A percentile compares a stretch with the other conserved stretches of the same genome.
These are phyloP conservation scores for Ectemnius cavifrons DNA, from an alignment of 2,888 invertebrate species.

Conservation along the genomic window DNA sequence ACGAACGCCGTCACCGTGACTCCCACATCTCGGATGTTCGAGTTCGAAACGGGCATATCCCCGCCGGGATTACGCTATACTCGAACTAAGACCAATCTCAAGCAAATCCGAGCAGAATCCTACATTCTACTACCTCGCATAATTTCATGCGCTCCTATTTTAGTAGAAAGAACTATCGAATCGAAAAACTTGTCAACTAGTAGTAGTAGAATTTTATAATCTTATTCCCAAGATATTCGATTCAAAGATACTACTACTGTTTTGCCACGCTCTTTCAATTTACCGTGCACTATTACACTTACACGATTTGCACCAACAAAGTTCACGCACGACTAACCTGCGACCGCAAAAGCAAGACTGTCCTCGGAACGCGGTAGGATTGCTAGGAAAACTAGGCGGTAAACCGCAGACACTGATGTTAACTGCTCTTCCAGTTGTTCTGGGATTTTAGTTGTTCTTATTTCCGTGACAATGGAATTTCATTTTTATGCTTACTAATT, in stretches of 20 bases:
- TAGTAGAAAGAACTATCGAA: too few relatives aligned
- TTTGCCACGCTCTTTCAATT: constrained; percentile 9
- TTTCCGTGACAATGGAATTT: constrained; percentile 13
- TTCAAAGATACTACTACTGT: neutral
- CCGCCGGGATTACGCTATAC: constrained; percentile 49
- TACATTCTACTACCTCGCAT: too few relatives aligned
- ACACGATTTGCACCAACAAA: constrained; percentile 18
- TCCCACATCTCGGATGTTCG: constrained; percentile 58
- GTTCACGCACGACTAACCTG: constrained; percentile 52
- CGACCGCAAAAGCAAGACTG: constrained; percentile 54
- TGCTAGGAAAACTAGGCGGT: constrained; percentile 51
- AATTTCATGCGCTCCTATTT: too few relatives aligned
- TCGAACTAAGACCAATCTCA: constrained; percentile 24
- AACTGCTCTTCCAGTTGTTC: constrained; percentile 44
- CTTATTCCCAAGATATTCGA: too few relatives aligned
- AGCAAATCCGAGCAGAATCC: neutral
- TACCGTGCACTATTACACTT: constrained; percentile 25
- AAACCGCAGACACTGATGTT: constrained; percentile 56
- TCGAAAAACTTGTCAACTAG: too few relatives aligned
- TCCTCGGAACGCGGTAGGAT: constrained; percentile 46
- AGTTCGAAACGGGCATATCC: constrained; percentile 49
- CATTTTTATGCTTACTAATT: neutral
- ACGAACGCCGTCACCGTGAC: constrained; percentile 57
- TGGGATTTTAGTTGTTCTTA: constrained; percentile 18
- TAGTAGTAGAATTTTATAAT: too few relatives aligned